These are phyloP conservation scores for Trinorchestia longiramus DNA, from an alignment of 1,140 invertebrate genomes.

Conservation along the genomic window DNA sequence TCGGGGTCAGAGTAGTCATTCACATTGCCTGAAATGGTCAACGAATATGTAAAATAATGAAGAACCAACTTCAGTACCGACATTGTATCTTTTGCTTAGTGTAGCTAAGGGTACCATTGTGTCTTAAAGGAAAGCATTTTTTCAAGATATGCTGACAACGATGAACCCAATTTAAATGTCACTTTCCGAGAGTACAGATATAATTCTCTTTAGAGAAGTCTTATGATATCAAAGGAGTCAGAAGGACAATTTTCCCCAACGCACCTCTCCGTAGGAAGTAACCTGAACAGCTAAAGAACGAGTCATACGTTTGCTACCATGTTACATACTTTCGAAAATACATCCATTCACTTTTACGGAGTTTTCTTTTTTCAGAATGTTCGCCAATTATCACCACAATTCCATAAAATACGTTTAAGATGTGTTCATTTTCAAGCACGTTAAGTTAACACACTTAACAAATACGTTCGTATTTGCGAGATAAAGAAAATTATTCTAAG, in stretches of 20 bases:
- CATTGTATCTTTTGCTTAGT: background rate
- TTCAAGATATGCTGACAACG: no score
- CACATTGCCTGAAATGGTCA: conserved; percentile 57
- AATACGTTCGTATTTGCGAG: background rate
- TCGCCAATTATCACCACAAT: background rate
- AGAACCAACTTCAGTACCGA: background rate
- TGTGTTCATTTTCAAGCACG: background rate
- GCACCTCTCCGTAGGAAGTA: background rate
- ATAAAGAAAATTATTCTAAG: background rate
- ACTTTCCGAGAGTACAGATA: no score
- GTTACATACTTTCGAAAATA: no score
- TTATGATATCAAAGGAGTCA: no score
- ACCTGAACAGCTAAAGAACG: background rate
- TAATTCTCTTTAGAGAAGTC: no score
- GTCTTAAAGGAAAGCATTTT: background rate
- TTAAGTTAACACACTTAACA: background rate
- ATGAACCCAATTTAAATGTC: no score
- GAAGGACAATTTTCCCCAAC: no score
- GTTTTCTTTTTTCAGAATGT: background rate
- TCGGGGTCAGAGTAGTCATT: conserved; percentile 61
- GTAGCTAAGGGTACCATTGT: background rate
- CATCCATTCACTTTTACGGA: background rate
- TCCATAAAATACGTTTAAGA: background rate
- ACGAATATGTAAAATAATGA: background rate
- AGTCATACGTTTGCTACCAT: background rate